phyloP scores from a whole-genome alignment of 2,113 vertebrate species.

The Trachemys scripta region DNA sequence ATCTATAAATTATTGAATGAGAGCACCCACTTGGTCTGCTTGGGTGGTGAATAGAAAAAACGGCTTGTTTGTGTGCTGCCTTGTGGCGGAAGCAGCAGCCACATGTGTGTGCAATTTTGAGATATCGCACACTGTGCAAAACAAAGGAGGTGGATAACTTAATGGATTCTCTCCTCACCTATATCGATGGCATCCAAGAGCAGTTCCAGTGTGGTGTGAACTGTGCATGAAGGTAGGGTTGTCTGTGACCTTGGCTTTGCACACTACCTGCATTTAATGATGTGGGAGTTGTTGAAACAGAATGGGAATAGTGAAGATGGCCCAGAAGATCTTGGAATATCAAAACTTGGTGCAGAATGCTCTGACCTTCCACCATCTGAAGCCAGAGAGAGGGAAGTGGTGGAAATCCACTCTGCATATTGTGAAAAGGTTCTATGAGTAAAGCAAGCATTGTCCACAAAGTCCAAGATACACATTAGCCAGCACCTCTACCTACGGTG shows the following conservation, averaged over 20 bases:
- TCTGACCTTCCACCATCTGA: background rate
- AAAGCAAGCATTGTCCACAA: background rate
- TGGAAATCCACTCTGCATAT: background rate
- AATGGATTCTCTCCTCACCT: background rate
- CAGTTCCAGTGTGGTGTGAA: background rate
- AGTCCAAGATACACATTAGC: background rate
- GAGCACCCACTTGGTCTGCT: background rate
- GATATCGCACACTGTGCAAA: slow-evolving; percentile 51
- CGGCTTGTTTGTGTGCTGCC: background rate
- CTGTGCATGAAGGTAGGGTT: background rate
- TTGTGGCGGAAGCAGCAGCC: background rate
- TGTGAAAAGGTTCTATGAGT: background rate
- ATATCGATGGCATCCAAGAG: background rate
- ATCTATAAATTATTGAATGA: background rate
- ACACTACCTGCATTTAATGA: background rate
- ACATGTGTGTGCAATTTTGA: slow-evolving; percentile 47
- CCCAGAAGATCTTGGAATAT: background rate
- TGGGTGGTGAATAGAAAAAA: background rate
- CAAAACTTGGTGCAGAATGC: background rate
- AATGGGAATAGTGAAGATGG: background rate
- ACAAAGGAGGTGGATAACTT: slow-evolving; percentile 49
- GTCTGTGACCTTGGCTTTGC: background rate
- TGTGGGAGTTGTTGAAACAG: background rate
- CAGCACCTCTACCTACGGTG: background rate
- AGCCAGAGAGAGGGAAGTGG: background rate